Evolutionary conservation across 2,113 vertebrate genomes (phyloP).

Genomic region (Lepus americanus): DNA sequence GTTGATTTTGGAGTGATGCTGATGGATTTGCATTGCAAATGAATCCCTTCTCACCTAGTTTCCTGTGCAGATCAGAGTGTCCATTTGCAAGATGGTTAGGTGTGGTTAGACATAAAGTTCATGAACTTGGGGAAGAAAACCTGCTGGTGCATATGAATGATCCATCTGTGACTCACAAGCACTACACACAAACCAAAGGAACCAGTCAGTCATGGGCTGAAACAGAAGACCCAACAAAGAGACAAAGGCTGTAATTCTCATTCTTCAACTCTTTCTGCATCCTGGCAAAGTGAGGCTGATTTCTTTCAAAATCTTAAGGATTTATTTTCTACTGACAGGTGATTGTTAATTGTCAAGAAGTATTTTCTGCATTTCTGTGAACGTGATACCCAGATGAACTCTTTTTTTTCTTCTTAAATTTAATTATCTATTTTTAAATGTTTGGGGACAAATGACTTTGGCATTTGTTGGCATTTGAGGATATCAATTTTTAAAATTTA

Average conservation of each 20-base stretch:
- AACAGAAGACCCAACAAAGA: background rate
- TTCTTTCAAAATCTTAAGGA: conserved; percentile 34
- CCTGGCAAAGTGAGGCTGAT: background rate
- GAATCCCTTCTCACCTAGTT: background rate
- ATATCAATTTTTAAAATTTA: no score
- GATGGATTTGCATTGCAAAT: conserved; percentile 18
- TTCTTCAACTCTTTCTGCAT: background rate
- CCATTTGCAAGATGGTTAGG: conserved; percentile 2
- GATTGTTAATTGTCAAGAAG: background rate
- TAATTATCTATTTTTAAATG: conserved; percentile 16
- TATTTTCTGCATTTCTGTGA: conserved; percentile 53
- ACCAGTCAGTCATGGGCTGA: background rate
- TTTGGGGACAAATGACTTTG: conserved; percentile 1
- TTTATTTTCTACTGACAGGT: conserved; percentile 24
- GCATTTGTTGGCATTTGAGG: background rate
- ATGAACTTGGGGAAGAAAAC: conserved; percentile 1
- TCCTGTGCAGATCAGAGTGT: background rate
- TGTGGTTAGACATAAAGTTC: conserved; percentile 36
- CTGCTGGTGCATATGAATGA: background rate
- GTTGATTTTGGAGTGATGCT: conserved; percentile 5
- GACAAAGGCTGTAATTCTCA: background rate
- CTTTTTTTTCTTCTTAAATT: conserved; percentile 10
- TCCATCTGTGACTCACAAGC: conserved; percentile 12
- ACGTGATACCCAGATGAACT: conserved; percentile 29
- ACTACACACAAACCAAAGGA: background rate